These are phyloP conservation scores for Tauraco erythrolophus DNA, from an alignment of 2,113 vertebrate species.

Conservation along the genomic window DNA sequence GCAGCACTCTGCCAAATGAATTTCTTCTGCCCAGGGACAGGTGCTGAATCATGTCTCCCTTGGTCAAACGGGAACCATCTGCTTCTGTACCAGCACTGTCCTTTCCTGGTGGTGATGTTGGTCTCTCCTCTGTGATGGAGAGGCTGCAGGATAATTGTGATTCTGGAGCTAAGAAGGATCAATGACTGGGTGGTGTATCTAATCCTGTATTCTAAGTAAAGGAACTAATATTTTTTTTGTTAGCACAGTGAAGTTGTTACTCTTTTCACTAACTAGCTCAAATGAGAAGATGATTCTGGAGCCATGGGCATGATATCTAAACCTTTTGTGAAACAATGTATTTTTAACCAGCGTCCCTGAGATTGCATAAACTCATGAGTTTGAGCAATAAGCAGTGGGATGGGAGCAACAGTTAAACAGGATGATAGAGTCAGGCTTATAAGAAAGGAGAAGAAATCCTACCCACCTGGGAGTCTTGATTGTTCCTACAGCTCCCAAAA, in stretches of 20 bases:
- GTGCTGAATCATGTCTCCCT: conserved; percentile 9
- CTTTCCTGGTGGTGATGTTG: neutral
- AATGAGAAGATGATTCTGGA: neutral
- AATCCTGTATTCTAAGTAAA: neutral
- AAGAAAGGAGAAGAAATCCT: neutral
- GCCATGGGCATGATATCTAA: neutral
- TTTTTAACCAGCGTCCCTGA: neutral
- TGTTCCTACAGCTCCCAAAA: neutral
- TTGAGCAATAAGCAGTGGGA: neutral
- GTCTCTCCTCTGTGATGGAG: neutral
- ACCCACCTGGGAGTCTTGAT: neutral
- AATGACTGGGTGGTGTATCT: neutral
- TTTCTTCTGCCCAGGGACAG: conserved; percentile 16
- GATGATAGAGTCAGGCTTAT: neutral
- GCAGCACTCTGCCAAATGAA: conserved; percentile 19
- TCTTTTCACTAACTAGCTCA: neutral
- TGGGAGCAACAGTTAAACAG: neutral
- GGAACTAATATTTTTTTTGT: too few species aligned
- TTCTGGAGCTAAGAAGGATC: neutral
- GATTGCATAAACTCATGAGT: accelerated
- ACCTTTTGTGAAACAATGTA: neutral
- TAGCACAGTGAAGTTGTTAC: neutral
- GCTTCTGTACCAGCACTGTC: neutral
- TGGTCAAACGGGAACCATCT: conserved; percentile 39
- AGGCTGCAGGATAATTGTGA: neutral